Evolutionary conservation across 2,888 invertebrate genomes (phyloP).

Genomic region (Sepiola atlantica): DNA sequence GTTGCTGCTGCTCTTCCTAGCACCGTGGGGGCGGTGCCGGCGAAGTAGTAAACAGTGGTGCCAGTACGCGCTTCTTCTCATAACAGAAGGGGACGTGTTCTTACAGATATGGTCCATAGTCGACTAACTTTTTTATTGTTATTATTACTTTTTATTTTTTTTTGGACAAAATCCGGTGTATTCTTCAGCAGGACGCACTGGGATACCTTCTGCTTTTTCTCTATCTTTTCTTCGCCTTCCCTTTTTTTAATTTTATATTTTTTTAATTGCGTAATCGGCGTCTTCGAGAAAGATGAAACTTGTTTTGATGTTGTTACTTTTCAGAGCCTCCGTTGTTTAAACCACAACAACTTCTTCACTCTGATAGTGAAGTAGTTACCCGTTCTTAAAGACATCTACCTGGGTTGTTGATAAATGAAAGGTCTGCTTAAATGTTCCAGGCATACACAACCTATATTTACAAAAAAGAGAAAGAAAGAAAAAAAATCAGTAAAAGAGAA

Average conservation of each 20-base stretch:
- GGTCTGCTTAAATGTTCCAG: too few species aligned
- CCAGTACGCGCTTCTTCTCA: not conserved
- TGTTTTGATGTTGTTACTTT: not conserved
- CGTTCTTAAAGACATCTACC: not conserved
- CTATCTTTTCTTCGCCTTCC: not conserved
- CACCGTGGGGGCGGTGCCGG: not conserved
- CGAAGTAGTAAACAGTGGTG: not conserved
- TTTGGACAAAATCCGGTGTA: not conserved
- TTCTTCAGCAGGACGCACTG: not conserved
- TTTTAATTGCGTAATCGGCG: not conserved
- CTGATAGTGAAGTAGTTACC: not conserved
- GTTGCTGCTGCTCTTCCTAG: not conserved
- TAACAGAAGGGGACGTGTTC: constrained; percentile 18
- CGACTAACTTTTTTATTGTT: too few species aligned
- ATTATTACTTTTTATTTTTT: too few species aligned
- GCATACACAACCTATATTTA: not conserved
- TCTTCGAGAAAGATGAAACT: not conserved
- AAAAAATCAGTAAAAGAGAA: not conserved
- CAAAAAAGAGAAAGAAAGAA: not conserved
- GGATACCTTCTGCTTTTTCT: not conserved
- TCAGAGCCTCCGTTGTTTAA: not conserved
- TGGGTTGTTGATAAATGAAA: not conserved
- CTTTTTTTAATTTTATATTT: not conserved
- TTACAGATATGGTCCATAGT: constrained; percentile 21
- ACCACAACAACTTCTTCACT: not conserved